Evolutionary conservation across 2,888 invertebrate species (phyloP).

Genomic region (Cephus sareptanus): DNA sequence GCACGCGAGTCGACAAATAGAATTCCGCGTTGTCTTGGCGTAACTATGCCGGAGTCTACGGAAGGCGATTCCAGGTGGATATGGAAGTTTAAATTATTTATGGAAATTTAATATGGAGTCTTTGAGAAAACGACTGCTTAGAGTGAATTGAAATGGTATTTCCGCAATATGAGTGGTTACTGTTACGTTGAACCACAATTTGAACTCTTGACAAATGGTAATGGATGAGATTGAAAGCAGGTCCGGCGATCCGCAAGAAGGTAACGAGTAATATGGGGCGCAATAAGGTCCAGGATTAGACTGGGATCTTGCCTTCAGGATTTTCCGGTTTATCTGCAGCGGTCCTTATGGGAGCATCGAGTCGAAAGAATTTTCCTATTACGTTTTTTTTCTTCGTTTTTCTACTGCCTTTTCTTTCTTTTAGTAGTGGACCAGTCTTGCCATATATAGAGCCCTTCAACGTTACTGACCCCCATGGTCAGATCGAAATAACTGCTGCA

Average conservation of each 20-base stretch:
- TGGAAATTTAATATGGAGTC: not conserved
- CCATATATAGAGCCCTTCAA: not conserved
- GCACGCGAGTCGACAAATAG: not conserved
- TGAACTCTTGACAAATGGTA: not conserved
- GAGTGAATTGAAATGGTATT: not conserved
- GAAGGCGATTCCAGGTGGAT: not conserved
- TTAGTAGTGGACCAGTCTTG: not conserved
- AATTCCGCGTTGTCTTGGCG: not conserved
- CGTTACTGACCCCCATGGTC: slow-evolving; percentile 25
- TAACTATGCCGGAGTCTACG: not conserved
- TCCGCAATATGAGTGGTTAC: not conserved
- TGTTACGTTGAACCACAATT: not conserved
- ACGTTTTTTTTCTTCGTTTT: not conserved
- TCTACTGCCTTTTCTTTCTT: not conserved
- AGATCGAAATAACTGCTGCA: slow-evolving; percentile 51
- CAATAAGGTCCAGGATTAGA: not conserved
- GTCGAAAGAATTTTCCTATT: not conserved
- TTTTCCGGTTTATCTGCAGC: not conserved
- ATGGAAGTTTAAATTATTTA: not conserved
- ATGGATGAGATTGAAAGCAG: not conserved
- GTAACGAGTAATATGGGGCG: not conserved
- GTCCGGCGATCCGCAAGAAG: not conserved
- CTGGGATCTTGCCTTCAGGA: not conserved
- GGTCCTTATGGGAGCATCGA: not conserved
- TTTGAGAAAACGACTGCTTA: not conserved